Base-by-base conservation (phyloP, 2,888 invertebrate genomes). In the Perithous albicinctus region DNA sequence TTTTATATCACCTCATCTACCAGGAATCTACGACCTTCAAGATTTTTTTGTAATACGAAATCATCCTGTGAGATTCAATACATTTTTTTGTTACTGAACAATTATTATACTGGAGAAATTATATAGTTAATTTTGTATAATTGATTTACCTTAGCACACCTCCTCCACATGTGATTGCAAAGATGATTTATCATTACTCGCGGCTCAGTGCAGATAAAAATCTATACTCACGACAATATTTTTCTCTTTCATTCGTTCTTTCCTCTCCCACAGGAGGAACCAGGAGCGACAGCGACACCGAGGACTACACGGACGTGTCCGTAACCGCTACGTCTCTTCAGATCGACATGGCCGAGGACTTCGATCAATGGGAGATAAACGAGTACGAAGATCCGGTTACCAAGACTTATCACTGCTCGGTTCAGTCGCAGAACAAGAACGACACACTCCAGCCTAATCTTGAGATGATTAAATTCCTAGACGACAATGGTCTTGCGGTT, bases 311-410 rank as follows among this genome's bases (percentile, higher is more conserved):
- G 82, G 87, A 86, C 82, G 81, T 82, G 82, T 85, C 85, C 70
- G 82, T 83, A 83, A 85, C 85, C 82, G 76, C 83, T 63, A 78
- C 82, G 73, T 84, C 70, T 81, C 72, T 76, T 77, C 82, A 78
- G 74, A 80, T 83, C 61, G 86, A 87, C 70, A 81, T 84, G 72
- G 75, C 86, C 43, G 88, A 86, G 43, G 86, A 88, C 78, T 87
- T 87, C 63, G 86, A 87, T 81, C 84, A 80, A 43, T 85, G 78
- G 74, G 85, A 84, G 63, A 86, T 88, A 81, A 87, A 78, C 72
- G 86, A 85, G 83, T 84, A 82, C 81, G 86, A 83, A 59, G 85
- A 85, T 82, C 82, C 85, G 38, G 74, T 80, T 69, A 77, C 79
- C 23, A 85, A 85, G 80, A 85, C 76, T 80, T 87, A 87, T 83